A percentile compares a stretch with the other conserved stretches of the same genome.
These are phyloP conservation scores for Tetrao urogallus DNA, from an alignment of 2,113 vertebrate species.

Conservation along the genomic window DNA sequence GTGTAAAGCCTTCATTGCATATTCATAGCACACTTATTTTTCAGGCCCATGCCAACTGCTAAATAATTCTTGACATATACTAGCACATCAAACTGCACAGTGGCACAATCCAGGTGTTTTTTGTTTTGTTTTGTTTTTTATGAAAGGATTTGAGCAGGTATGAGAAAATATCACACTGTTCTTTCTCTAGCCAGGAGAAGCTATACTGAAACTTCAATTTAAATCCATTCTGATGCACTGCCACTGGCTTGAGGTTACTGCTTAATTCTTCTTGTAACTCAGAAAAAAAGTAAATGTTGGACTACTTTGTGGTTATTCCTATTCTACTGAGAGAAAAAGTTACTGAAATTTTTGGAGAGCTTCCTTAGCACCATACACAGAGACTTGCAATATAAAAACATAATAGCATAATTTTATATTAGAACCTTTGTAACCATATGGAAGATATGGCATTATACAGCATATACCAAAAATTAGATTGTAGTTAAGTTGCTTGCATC, in stretches of 20 bases:
- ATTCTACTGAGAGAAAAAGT: background rate
- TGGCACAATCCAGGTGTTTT: background rate
- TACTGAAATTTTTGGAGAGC: background rate
- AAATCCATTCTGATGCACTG: background rate
- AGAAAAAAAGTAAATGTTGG: background rate
- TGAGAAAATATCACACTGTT: background rate
- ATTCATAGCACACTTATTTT: background rate
- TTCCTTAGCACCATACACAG: background rate
- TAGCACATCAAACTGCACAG: background rate
- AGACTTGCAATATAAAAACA: background rate
- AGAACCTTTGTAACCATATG: background rate
- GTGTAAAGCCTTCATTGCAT: background rate
- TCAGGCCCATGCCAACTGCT: background rate
- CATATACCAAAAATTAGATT: background rate
- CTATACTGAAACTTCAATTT: background rate
- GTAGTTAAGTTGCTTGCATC: background rate
- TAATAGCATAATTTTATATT: background rate
- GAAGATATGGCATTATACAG: background rate
- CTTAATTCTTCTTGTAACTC: background rate
- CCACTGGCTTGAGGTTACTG: background rate
- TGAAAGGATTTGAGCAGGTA: background rate
- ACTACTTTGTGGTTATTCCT: background rate
- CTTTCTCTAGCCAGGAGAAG: background rate
- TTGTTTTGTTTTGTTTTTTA: background rate
- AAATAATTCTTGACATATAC: background rate